Evolutionary conservation across 1,140 invertebrate species (phyloP).

Genomic region (Saccostrea cuccullata): DNA sequence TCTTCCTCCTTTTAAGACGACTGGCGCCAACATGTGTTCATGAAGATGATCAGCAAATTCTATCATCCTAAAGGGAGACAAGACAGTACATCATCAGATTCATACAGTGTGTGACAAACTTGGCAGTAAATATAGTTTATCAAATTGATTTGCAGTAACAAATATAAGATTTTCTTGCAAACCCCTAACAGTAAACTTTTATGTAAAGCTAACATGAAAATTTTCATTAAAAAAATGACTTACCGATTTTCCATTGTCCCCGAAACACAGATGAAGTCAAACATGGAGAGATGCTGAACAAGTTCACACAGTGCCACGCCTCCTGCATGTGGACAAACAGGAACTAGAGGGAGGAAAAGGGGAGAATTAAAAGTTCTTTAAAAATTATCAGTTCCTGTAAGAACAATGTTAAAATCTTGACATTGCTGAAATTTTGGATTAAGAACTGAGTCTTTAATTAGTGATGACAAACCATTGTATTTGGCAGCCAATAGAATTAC

Average conservation of each 20-base stretch:
- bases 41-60: slow-evolving; percentile 95
- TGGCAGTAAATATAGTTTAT: background rate
- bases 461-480: slow-evolving; percentile 74
- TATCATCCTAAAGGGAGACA: slow-evolving; percentile 81
- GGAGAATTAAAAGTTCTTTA: background rate
- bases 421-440: no score
- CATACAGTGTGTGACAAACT: background rate
- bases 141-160: background rate
- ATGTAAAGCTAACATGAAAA: no score
- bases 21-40: slow-evolving; percentile 89
- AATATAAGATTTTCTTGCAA: background rate
- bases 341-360: slow-evolving; percentile 82
- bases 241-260: slow-evolving; percentile 83
- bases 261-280: slow-evolving; percentile 89
- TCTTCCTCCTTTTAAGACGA: slow-evolving; percentile 83
- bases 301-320: slow-evolving; percentile 95
- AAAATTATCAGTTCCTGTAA: background rate
- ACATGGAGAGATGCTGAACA: slow-evolving; percentile 94
- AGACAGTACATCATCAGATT: background rate
- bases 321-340: slow-evolving; percentile 95
- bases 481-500: slow-evolving; percentile 92
- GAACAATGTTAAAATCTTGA: no score
- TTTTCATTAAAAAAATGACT: slow-evolving; percentile 11
- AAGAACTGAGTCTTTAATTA: no score
- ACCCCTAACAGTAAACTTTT: background rate